Evolutionary conservation across 2,888 invertebrate genomes (phyloP), one percentile per base, ranked within the genome.

Genomic region (Lycaena phlaeas): DNA sequence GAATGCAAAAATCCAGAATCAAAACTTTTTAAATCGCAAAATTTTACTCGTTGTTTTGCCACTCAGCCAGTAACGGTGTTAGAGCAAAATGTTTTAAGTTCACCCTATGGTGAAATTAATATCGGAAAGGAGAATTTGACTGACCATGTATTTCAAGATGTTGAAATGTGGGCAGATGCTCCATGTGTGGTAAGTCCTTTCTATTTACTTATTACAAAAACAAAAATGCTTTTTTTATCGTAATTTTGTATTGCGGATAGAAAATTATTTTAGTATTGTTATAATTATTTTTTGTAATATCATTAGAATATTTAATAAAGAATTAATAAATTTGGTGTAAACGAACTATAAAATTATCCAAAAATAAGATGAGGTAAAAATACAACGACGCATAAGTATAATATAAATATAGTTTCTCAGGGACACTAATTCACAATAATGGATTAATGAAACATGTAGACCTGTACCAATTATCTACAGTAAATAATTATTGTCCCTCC

Each of bases 161-260:
- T 79, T 17, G 86, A 87, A 31, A 59, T 85, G 44, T 88, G 87
- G 86, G 68, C 85, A 6, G 86, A 89, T 51, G 73, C 85, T 48
- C 87, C 89, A 15, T 87, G 88, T 43, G 77, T 89, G 74, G 91
- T 91, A 75, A 88, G 89, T 87, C 12, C 7, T 36, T 48, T 42
- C 43, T 38, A 28, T 31, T 12, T 30, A 22, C 27, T 36, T 41
- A 14, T 12, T 34, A 5, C n/a, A n/a, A n/a, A n/a, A n/a, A n/a
- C n/a, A 11, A 18, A 26, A 15, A 27, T 12, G 29, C 9, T 6
- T 4, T 11, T 11, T 6, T 11, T 6, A 3, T 30, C 15, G n/a
- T 25, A 25, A n/a, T n/a, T 30, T 5, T n/a, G 14, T 14, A n/a
- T 4, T 9, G 9, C n/a, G 14, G 10, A 4, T 15, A 4, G n/a